A percentile compares a stretch with the other conserved stretches of the same genome.
These are phyloP conservation scores for Mustela lutreola DNA, from an alignment of 2,113 vertebrate genomes.

Conservation along the genomic window DNA sequence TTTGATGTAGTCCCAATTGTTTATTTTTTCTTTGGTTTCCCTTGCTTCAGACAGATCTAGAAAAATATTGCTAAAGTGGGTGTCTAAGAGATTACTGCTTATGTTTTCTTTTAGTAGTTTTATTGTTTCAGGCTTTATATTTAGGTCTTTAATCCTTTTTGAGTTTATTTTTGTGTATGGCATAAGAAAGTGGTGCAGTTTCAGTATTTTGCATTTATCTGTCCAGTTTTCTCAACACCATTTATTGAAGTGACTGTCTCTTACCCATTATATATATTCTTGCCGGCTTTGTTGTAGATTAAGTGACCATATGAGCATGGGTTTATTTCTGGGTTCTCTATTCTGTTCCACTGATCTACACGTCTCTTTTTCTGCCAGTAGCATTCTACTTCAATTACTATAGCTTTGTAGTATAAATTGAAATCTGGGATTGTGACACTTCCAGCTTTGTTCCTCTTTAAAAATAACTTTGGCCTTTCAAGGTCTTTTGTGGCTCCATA, in stretches of 20 bases:
- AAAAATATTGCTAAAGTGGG: too few relatives aligned
- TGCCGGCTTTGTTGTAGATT: background rate
- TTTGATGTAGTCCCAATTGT: background rate
- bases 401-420: background rate
- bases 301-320: background rate
- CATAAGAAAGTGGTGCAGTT: too few relatives aligned
- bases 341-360: background rate
- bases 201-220: too few relatives aligned
- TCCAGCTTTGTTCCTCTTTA: background rate
- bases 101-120: too few relatives aligned
- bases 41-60: too few relatives aligned
- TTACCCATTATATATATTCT: background rate
- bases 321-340: background rate
- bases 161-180: too few relatives aligned
- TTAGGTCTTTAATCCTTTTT: too few relatives aligned
- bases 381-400: background rate
- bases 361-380: background rate
- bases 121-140: too few relatives aligned
- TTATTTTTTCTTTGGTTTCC: too few relatives aligned
- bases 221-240: too few relatives aligned
- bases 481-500: background rate
- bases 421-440: background rate
- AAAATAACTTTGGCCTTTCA: background rate
- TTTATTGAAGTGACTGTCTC: background rate
- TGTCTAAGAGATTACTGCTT: too few relatives aligned